Percentiles rank a stretch among this genome's conserved stretches.
Conservation (phyloP, 2,113 vertebrate species). For the Struthidea cinerea region DNA sequence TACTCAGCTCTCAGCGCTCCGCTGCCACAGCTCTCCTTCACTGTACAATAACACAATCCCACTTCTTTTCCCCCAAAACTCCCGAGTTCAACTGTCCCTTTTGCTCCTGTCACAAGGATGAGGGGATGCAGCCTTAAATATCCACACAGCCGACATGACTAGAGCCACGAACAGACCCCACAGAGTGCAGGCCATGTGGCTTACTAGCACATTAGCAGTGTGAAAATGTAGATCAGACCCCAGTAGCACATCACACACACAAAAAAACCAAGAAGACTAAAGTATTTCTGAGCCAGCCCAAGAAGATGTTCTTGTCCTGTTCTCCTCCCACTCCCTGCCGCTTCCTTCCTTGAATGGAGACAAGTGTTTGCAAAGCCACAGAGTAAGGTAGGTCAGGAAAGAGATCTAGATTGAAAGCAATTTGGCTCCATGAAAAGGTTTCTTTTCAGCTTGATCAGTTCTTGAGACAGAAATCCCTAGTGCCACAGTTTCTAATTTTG, state of each 20-base stretch:
- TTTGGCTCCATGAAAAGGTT: not conserved
- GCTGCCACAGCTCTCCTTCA: not conserved
- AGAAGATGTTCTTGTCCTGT: not conserved
- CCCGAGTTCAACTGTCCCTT: not conserved
- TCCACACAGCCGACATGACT: not conserved
- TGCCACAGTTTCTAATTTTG: slow-evolving; percentile 20
- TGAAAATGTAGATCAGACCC: not conserved
- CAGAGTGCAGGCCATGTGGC: not conserved
- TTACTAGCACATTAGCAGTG: not conserved
- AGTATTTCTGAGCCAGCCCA: not conserved
- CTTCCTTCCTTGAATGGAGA: not conserved
- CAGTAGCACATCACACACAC: not conserved
- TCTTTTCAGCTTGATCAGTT: not conserved
- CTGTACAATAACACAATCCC: not conserved
- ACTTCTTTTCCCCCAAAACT: not conserved
- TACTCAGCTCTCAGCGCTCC: not conserved
- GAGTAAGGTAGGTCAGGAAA: not conserved
- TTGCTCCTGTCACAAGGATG: not conserved
- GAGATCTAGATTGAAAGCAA: not conserved
- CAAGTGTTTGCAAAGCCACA: not conserved
- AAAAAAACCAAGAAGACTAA: not conserved
- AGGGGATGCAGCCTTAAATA: not conserved
- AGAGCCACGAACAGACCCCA: not conserved
- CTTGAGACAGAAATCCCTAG: slow-evolving; percentile 1
- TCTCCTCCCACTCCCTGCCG: not conserved